A percentile compares a stretch with the other conserved stretches of the same genome.
Conservation (phyloP, 2,888 invertebrate genomes). For the Chrysolina americana region DNA sequence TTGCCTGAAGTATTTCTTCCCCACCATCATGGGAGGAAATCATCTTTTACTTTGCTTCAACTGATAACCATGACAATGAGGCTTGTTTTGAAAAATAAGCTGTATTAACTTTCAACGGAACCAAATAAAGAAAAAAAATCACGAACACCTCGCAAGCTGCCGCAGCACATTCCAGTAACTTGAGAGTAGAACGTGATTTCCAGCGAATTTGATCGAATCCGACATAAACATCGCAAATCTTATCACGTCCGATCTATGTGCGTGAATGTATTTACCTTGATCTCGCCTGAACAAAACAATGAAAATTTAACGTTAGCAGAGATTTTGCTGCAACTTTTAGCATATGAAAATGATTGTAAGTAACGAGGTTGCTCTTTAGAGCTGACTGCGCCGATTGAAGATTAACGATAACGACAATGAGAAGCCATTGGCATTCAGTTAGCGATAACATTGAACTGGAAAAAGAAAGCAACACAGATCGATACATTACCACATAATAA, state of each 20-base stretch:
- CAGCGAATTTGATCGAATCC: constrained; percentile 6
- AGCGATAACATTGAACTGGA: neutral
- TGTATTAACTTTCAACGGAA: neutral
- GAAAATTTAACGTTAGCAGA: constrained; percentile 13
- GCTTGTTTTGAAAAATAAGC: too few species aligned
- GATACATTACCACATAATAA: neutral
- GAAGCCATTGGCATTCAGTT: neutral
- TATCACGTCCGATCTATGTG: constrained; percentile 8
- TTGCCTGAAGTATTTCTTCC: too few species aligned
- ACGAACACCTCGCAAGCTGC: neutral
- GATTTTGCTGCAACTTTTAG: neutral
- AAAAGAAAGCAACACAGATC: neutral
- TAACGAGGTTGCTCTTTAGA: constrained; percentile 1
- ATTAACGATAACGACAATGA: constrained; percentile 1
- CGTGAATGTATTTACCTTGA: constrained; percentile 20
- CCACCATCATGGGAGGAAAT: too few species aligned
- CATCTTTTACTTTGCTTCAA: too few species aligned
- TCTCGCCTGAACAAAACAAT: neutral
- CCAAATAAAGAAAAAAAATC: neutral
- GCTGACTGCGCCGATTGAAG: neutral
- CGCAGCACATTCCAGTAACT: constrained; percentile 1
- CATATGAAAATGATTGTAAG: neutral
- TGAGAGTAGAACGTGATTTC: constrained; percentile 18
- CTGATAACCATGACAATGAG: too few species aligned
- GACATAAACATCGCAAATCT: constrained; percentile 17